A percentile compares a stretch with the other conserved stretches of the same genome.
phyloP scores from a whole-genome alignment of 1,140 invertebrate genomes.

The Trichonephila clavata region DNA sequence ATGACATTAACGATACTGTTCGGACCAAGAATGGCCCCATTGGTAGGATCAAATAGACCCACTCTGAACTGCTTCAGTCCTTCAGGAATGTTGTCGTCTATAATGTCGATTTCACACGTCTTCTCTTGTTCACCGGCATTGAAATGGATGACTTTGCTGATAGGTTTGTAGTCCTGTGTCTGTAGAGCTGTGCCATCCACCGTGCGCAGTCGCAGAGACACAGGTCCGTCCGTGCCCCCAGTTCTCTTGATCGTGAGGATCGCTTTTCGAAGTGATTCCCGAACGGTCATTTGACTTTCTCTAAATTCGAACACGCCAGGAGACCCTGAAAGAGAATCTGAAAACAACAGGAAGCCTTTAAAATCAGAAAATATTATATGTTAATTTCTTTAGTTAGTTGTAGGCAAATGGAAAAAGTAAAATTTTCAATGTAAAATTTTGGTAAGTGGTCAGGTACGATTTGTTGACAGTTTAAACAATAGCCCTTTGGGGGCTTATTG shows the following conservation, averaged over 20 bases:
- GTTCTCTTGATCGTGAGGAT: not conserved
- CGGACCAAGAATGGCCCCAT: not conserved
- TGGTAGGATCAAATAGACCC: not conserved
- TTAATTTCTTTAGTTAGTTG: too few species aligned
- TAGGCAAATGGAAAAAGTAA: too few species aligned
- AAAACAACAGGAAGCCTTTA: not conserved
- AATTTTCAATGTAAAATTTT: too few species aligned
- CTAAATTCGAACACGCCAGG: not conserved
- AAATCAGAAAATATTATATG: too few species aligned
- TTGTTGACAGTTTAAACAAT: too few species aligned
- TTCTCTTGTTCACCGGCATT: conserved; percentile 82
- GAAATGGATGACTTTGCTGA: conserved; percentile 79
- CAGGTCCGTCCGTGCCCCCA: not conserved
- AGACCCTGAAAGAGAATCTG: not conserved
- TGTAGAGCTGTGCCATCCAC: not conserved
- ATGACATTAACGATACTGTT: not conserved
- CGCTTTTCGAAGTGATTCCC: not conserved
- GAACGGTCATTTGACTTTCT: not conserved
- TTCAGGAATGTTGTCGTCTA: conserved; percentile 81
- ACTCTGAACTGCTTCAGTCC: not conserved
- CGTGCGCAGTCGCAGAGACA: not conserved
- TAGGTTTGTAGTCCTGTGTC: not conserved
- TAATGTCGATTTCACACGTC: conserved; percentile 84
- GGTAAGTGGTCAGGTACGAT: too few species aligned
- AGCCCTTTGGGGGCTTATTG: too few species aligned